Base-by-base conservation (phyloP, 1,140 invertebrate species). In the Trachymyrmex septentrionalis region DNA sequence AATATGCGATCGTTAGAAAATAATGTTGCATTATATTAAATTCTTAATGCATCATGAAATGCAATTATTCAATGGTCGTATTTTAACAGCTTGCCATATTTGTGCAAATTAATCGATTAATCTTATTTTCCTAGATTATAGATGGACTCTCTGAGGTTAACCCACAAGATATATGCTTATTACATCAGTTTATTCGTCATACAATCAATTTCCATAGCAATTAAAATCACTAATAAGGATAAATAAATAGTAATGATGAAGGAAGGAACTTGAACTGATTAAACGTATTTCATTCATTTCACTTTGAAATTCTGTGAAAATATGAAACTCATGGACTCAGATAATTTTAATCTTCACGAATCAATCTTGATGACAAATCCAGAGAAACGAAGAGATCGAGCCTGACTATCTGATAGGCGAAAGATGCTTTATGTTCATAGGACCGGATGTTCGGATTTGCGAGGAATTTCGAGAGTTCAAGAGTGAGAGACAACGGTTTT, bases 401-500 rank as follows among this genome's bases (percentile, higher is more conserved):
- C 16, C 24, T 7, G 63, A 24, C 27, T 80, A n/a, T n/a, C 10
- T 53, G 55, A 59, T 21, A 82, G 55, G 2, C 38, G 9, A 55
- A 73, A 38, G 38, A 72, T 44, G 53, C 53, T 59, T 55, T 24
- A 44, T 6, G 21, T 48, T 24, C 10, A 34, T 57, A 10, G 34
- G 19, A 59, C 21, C 34, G 34, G 48, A 19, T 44, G 76, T 27
- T 50, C 61, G 44, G 59, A 21, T 19, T 69, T 21, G 34, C 24
- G 44, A 61, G 59, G 71, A 88, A 90, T 90, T 85, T 90, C 75
- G 76, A 63, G 76, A 64, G 82, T 86, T 50, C 34, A 38, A 21
- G 69, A 72, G 69, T 61, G 57, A 69, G 19, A 66, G 80, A 88
- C 78, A 87, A 90, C 86, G 89, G 55, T 86, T 88, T 86, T 88